Conservation (phyloP, 2,888 invertebrate genomes). For the Andrena flavipes region DNA sequence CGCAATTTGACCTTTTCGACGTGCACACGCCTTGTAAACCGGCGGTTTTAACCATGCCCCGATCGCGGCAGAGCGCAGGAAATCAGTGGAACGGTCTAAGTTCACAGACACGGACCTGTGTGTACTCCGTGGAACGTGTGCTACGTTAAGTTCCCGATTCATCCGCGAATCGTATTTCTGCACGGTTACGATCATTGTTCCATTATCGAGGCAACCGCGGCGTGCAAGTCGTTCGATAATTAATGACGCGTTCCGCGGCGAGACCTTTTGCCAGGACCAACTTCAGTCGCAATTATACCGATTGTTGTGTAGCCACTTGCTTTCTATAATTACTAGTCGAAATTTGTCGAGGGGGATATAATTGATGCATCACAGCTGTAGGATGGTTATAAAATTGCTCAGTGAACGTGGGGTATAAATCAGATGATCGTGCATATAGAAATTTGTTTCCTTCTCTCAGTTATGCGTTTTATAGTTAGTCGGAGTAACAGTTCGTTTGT, state of each 20-base stretch:
- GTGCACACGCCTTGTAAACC: conserved; percentile 25
- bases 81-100: conserved; percentile 9
- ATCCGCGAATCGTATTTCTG: conserved; percentile 12
- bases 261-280: conserved; percentile 19
- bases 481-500: no score
- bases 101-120: conserved; percentile 7
- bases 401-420: conserved; percentile 7
- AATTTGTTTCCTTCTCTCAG: not conserved
- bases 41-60: not conserved
- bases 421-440: not conserved
- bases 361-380: not conserved
- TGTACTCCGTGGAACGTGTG: not conserved
- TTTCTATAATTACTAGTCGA: conserved; percentile 9
- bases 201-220: conserved; percentile 5
- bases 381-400: not conserved
- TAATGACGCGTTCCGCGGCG: conserved; percentile 16
- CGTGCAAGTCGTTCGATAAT: conserved; percentile 14
- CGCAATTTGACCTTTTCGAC: conserved; percentile 48
- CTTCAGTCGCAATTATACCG: conserved; percentile 3
- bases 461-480: no score
- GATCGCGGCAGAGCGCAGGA: not conserved
- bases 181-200: conserved; percentile 11
- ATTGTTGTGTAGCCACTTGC: conserved; percentile 1
- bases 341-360: not conserved
- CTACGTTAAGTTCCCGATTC: not conserved